Evolutionary conservation across 64 coral and sea anemone species (phyloP), one percentile per base, ranked within the genome.

Genomic region (Stichodactyla mertensii): DNA sequence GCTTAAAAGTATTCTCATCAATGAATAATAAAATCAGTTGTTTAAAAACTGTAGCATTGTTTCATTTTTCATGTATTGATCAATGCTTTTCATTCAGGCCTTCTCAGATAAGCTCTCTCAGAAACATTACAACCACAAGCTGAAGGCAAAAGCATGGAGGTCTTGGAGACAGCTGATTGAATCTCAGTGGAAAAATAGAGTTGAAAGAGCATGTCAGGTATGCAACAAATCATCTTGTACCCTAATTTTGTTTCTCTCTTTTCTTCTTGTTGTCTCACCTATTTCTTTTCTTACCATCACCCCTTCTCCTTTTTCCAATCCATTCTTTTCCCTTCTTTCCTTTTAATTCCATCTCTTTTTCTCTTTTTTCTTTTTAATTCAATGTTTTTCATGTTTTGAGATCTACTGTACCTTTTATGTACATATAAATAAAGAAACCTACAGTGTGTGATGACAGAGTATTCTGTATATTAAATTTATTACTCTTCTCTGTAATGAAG

Each of bases 161-260:
- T 90, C 91, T 0, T 99, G 97, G 97, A 57, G 97, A 36, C 84
- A 87, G 59, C 64, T 95, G 28, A 94, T 99, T 90, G 93, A 99
- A 66, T 95, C 97, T 22, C 92, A 92, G 84, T 99, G 97, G 97
- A 95, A 95, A 89, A 88, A 99, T 5, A 90, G 93, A 83, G 97
- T 95, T 0, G 97, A 99, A 51, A 99, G 92, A 89, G 97, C 97
- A 58, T 99, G 97, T 80, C 97, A 99, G 97, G 97, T 99, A 36
- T 36, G 31, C 31, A 36, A 36, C 31, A 36, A 36, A 36, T 36
- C 31, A 36, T 36, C 31, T 36, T 1, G 31, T 36, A 1, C 2
- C 31, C 31, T 36, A 36, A 36, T 19, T 60, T 80, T 77, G 4
- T 79, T 67, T 6, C 20, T n/a, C 24, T 74, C 10, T 12, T 28